phyloP scores from a whole-genome alignment of 2,113 vertebrate species.

The Ictalurus punctatus region DNA sequence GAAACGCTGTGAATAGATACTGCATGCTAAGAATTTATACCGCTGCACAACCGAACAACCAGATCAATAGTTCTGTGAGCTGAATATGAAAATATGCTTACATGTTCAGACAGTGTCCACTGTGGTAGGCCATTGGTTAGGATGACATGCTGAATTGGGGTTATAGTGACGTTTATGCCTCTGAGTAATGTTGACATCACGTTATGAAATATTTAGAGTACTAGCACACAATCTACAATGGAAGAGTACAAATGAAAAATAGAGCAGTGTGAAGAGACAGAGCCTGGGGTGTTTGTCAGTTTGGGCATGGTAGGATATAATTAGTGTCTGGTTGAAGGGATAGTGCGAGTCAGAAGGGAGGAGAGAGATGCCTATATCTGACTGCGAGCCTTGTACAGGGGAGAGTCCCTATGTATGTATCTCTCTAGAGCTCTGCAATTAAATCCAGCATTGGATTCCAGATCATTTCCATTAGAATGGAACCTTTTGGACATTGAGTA shows the following conservation, averaged over 20 bases:
- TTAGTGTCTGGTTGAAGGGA: constrained; percentile 17
- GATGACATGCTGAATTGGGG: neutral
- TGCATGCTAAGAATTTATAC: neutral
- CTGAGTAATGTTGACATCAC: neutral
- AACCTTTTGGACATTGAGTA: constrained; percentile 66
- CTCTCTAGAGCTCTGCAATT: constrained; percentile 63
- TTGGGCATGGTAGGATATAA: constrained; percentile 20
- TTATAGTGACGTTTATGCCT: neutral
- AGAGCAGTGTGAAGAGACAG: constrained; percentile 6
- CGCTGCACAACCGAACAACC: neutral
- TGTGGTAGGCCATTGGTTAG: neutral
- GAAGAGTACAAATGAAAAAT: constrained; percentile 23
- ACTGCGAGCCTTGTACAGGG: constrained; percentile 19
- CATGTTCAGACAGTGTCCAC: constrained; percentile 1
- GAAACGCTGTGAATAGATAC: neutral
- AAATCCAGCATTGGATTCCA: constrained; percentile 63
- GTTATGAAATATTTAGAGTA: neutral
- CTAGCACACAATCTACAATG: neutral
- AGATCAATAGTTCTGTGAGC: neutral
- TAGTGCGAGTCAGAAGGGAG: constrained; percentile 16
- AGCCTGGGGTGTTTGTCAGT: constrained; percentile 24
- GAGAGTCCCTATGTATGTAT: neutral
- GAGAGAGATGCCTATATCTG: constrained; percentile 27
- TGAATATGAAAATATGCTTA: constrained; percentile 1
- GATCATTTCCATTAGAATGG: constrained; percentile 59